Conservation (phyloP, 1,140 invertebrate species). For the Mylabris phalerata region DNA sequence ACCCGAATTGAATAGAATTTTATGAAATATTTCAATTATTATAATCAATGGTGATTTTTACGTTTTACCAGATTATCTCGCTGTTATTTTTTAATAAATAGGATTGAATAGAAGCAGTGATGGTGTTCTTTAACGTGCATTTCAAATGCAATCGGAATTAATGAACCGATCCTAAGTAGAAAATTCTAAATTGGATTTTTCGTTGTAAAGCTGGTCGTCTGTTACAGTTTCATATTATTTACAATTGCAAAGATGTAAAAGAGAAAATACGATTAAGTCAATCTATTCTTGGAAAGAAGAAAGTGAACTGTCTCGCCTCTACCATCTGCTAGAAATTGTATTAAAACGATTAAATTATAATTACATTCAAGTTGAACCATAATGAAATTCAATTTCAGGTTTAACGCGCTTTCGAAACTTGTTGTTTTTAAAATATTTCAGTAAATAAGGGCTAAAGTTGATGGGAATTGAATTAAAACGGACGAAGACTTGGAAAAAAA, state of each 20-base stretch:
- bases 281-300: conserved; percentile 10
- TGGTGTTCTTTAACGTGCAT: neutral
- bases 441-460: neutral
- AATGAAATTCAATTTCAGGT: conserved; percentile 27
- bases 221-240: neutral
- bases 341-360: conserved; percentile 27
- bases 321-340: conserved; percentile 25
- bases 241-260: neutral
- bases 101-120: no score
- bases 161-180: conserved; percentile 13
- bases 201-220: neutral
- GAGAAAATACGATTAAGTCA: conserved; percentile 5
- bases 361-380: conserved; percentile 16
- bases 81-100: no score
- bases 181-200: conserved; percentile 19
- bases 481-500: no score
- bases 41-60: no score
- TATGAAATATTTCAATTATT: no score
- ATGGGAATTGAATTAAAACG: neutral
- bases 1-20: no score
- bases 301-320: conserved; percentile 22
- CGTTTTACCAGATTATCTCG: no score
- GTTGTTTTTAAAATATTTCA: neutral
- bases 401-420: neutral
- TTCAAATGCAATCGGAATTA: conserved; percentile 17